These are phyloP conservation scores for Apis cerana DNA, from an alignment of 1,140 invertebrate species.

Conservation along the genomic window DNA sequence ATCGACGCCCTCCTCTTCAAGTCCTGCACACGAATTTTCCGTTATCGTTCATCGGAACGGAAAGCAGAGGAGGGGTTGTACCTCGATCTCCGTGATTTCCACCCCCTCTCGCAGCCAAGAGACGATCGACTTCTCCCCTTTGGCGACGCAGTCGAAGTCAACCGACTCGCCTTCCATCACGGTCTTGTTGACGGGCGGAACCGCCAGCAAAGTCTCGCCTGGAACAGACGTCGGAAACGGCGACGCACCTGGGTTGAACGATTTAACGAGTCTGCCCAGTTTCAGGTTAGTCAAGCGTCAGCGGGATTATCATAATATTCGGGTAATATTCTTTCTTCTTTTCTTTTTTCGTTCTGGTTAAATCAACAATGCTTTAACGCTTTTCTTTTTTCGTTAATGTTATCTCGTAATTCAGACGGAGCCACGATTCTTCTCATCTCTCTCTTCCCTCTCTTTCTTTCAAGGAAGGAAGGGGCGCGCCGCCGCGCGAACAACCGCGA, in stretches of 20 bases:
- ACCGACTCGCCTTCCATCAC: constrained; percentile 92
- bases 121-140: constrained; percentile 83
- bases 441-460: not conserved
- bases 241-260: constrained; percentile 79
- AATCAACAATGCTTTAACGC: not conserved
- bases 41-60: too few relatives aligned
- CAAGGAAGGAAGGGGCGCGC: constrained; percentile 9
- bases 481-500: not conserved
- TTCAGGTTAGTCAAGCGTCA: constrained; percentile 76
- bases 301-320: constrained; percentile 38
- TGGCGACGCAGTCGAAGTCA: constrained; percentile 90
- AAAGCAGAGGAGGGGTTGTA: too few relatives aligned
- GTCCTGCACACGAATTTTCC: constrained; percentile 75
- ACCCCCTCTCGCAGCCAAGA: constrained; percentile 87
- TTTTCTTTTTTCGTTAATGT: too few relatives aligned
- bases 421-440: not conserved
- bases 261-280: constrained; percentile 79
- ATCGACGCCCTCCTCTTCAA: constrained; percentile 84
- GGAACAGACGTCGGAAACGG: constrained; percentile 78
- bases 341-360: too few relatives aligned
- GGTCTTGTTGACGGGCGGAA: constrained; percentile 94
- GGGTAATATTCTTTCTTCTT: too few relatives aligned
- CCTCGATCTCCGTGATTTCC: constrained; percentile 82
- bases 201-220: constrained; percentile 92
- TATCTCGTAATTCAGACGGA: too few relatives aligned